Evolutionary conservation across 2,113 vertebrate genomes (phyloP).

Genomic region (Mohoua ochrocephala): DNA sequence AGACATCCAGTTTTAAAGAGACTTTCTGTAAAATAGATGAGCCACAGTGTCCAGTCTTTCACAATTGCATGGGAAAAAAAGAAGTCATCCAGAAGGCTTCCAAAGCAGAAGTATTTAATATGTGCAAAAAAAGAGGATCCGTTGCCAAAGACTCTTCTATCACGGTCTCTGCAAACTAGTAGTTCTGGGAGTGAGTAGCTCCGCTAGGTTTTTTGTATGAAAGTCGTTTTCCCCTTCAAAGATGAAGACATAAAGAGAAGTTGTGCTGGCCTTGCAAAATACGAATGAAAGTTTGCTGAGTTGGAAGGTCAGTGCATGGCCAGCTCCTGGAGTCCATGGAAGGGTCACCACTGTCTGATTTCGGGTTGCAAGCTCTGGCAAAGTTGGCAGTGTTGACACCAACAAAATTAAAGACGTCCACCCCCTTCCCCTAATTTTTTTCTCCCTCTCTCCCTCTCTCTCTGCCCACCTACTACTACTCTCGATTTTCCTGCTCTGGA

Average conservation of each 20-base stretch:
- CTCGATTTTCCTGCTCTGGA: background rate
- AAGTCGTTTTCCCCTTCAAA: background rate
- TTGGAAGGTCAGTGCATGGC: background rate
- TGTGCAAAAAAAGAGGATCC: background rate
- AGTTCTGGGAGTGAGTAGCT: background rate
- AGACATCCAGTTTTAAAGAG: background rate
- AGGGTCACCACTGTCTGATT: background rate
- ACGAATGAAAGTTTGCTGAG: background rate
- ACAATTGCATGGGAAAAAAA: background rate
- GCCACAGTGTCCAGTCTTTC: background rate
- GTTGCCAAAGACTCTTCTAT: background rate
- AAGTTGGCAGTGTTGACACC: background rate
- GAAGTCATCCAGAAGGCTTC: background rate
- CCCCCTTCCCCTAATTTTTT: background rate
- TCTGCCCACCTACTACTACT: background rate
- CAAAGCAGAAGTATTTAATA: background rate
- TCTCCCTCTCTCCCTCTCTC: background rate
- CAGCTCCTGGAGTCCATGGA: background rate
- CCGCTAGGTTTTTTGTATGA: rapidly evolving
- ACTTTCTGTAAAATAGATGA: background rate
- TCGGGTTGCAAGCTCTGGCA: background rate
- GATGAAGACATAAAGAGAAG: background rate
- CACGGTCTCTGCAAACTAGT: background rate
- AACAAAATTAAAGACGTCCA: background rate
- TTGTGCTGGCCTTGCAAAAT: background rate